Evolutionary conservation across 2,888 invertebrate species (phyloP).

Genomic region (Lasioglossum morio): DNA sequence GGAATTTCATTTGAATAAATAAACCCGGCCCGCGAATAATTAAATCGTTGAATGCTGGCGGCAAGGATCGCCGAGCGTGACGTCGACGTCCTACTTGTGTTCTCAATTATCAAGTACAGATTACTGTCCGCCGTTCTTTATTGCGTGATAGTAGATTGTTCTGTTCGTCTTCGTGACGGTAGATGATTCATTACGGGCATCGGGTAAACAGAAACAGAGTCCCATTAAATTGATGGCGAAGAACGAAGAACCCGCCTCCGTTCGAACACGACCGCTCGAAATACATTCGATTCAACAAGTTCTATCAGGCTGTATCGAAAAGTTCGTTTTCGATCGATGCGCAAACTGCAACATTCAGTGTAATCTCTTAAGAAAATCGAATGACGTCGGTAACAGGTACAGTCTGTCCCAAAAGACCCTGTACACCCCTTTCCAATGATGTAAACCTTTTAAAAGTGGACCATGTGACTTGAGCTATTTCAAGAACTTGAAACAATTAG

Average conservation of each 20-base stretch:
- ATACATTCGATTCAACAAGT: not conserved
- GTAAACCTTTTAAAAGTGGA: too few relatives aligned
- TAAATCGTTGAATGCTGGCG: slow-evolving; percentile 41
- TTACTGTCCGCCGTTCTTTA: slow-evolving; percentile 35
- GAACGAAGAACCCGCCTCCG: not conserved
- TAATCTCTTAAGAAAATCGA: not conserved
- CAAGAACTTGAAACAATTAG: too few relatives aligned
- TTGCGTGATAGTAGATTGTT: slow-evolving; percentile 15
- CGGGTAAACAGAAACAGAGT: not conserved
- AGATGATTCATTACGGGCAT: not conserved
- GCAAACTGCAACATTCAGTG: not conserved
- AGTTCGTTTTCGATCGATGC: not conserved
- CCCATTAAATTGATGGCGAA: not conserved
- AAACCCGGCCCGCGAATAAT: slow-evolving; percentile 53
- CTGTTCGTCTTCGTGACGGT: slow-evolving; percentile 14
- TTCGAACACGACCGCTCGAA: not conserved
- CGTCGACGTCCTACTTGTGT: slow-evolving; percentile 65
- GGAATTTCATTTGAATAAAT: slow-evolving; percentile 61
- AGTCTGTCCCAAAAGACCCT: too few relatives aligned
- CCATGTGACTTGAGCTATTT: too few relatives aligned
- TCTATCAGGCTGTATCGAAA: not conserved
- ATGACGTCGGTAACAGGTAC: too few relatives aligned
- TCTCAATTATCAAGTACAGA: slow-evolving; percentile 48
- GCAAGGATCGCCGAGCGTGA: slow-evolving; percentile 59
- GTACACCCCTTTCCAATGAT: too few relatives aligned